A percentile compares a stretch with the other conserved stretches of the same genome.
These are phyloP conservation scores for Galaxias olidus DNA, from an alignment of 2,797 vertebrate genomes.

Conservation along the genomic window DNA sequence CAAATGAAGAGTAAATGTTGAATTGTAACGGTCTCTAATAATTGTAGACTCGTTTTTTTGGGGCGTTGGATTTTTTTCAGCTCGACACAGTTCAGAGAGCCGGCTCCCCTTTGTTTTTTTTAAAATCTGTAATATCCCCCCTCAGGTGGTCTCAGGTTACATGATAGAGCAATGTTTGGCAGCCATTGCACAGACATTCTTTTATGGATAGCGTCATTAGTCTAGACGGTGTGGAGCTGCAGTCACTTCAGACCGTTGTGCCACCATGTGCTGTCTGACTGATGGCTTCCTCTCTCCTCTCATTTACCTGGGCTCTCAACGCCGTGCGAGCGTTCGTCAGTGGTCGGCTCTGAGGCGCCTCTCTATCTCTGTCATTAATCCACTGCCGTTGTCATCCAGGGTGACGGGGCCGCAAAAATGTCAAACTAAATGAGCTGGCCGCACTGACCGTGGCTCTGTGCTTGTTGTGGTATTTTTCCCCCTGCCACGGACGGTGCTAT, in stretches of 20 bases:
- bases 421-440: conserved; percentile 66
- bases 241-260: conserved; percentile 40
- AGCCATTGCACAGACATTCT: not conserved
- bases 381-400: conserved; percentile 45
- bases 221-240: conserved; percentile 32
- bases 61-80: not conserved
- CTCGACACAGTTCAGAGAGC: not conserved
- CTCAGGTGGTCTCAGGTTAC: too few species aligned
- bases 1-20: conserved; percentile 30
- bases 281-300: conserved; percentile 48
- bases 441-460: conserved; percentile 36
- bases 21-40: conserved; percentile 6
- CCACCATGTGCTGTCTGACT: conserved; percentile 42
- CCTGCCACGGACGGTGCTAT: conserved; percentile 30
- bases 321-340: conserved; percentile 44
- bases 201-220: not conserved
- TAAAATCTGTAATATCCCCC: too few species aligned
- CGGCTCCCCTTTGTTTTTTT: not conserved
- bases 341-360: conserved; percentile 39
- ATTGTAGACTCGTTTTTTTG: not conserved
- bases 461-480: conserved; percentile 46
- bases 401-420: conserved; percentile 60
- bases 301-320: conserved; percentile 58
- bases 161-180: too few species aligned
- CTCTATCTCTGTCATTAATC: conserved; percentile 42